These are phyloP conservation scores for Conchocele bisecta DNA, from an alignment of 2,888 invertebrate genomes.

Conservation along the genomic window DNA sequence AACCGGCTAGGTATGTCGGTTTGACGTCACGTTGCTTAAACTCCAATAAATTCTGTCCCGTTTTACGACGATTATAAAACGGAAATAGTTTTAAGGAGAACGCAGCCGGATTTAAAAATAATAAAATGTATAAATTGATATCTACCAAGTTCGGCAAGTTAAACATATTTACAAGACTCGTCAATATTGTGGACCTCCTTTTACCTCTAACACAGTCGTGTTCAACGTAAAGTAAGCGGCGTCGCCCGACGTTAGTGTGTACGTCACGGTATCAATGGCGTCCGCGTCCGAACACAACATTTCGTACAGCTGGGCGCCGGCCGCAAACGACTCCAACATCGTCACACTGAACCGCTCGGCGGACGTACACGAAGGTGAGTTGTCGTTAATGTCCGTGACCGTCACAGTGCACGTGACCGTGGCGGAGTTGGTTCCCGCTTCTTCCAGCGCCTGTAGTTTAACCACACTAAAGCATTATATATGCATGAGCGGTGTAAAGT, in stretches of 20 bases:
- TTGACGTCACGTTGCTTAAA: too few species aligned
- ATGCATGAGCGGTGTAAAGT: too few species aligned
- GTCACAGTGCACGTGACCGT: constrained; percentile 51
- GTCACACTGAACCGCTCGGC: constrained; percentile 50
- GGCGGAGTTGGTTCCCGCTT: constrained; percentile 52
- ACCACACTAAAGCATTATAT: too few species aligned
- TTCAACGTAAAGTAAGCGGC: constrained; percentile 59
- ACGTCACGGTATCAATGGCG: constrained; percentile 47
- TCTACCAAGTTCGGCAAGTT: too few species aligned
- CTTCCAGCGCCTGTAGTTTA: too few species aligned
- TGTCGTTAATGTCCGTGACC: constrained; percentile 57
- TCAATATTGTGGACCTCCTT: constrained; percentile 23
- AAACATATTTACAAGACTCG: constrained; percentile 30
- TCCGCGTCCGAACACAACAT: constrained; percentile 65
- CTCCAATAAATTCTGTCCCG: too few species aligned
- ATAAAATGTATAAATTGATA: too few species aligned
- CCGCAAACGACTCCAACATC: constrained; percentile 52
- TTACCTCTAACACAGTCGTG: constrained; percentile 38
- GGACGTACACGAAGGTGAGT: constrained; percentile 61
- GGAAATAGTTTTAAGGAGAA: too few species aligned
- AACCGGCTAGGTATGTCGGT: too few species aligned
- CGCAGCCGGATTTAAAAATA: too few species aligned
- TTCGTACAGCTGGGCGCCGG: constrained; percentile 35
- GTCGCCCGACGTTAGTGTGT: constrained; percentile 58
- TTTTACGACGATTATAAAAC: too few species aligned